These are phyloP conservation scores for Ligdia adustata DNA, from an alignment of 2,888 invertebrate genomes.

Conservation along the genomic window DNA sequence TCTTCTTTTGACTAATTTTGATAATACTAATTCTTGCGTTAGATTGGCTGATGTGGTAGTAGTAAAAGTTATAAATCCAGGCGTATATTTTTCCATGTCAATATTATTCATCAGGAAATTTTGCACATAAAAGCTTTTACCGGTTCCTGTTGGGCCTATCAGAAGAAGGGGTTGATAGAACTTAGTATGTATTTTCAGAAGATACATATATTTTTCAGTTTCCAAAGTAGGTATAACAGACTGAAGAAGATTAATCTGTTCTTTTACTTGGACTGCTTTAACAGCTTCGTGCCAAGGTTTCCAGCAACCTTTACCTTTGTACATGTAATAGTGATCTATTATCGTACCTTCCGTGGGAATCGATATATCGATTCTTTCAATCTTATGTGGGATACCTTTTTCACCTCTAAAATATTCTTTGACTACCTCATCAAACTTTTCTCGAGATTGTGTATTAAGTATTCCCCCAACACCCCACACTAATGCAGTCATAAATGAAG, in stretches of 20 bases:
- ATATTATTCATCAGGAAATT: constrained; percentile 88
- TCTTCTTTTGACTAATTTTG: constrained; percentile 87
- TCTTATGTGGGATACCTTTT: constrained; percentile 59
- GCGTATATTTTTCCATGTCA: constrained; percentile 87
- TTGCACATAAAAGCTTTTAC: constrained; percentile 93
- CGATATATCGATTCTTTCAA: constrained; percentile 89
- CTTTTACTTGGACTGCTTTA: constrained; percentile 77
- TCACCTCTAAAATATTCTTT: constrained; percentile 79
- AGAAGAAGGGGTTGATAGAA: constrained; percentile 87
- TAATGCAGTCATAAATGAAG: constrained; percentile 88
- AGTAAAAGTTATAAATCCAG: constrained; percentile 92
- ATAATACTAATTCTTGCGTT: constrained; percentile 90
- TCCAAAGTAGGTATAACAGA: constrained; percentile 94
- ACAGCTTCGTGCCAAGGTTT: constrained; percentile 93
- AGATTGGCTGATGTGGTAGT: constrained; percentile 92
- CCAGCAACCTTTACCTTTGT: constrained; percentile 94
- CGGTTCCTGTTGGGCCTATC: constrained; percentile 94
- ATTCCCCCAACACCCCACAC: constrained; percentile 95
- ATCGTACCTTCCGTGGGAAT: constrained; percentile 91
- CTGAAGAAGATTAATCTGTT: constrained; percentile 87
- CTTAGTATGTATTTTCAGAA: constrained; percentile 90
- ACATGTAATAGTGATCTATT: constrained; percentile 92
- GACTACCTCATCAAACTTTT: constrained; percentile 86
- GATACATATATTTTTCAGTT: constrained; percentile 90
- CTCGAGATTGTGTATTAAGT: constrained; percentile 88